Evolutionary conservation across 2,113 vertebrate species (phyloP), one percentile per base, ranked within the genome.

Genomic region (Spilogale gracilis): DNA sequence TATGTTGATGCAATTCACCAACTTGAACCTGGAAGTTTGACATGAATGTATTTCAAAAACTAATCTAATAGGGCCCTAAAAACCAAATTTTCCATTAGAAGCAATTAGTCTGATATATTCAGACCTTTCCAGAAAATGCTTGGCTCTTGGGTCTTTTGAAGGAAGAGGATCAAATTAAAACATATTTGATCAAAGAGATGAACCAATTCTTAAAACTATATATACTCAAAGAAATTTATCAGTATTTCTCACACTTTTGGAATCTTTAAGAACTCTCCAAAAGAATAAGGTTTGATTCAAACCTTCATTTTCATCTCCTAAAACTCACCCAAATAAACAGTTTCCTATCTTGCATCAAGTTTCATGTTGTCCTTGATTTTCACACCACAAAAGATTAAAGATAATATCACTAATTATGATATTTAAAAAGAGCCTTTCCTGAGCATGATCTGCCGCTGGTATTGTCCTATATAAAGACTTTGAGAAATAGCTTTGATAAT

Each of bases 401-500:
- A 99, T 99, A 99, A 99, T 98, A 95, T 97, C 95, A 97, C 96
- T 98, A 98, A 98, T 98, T 98, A 99, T 98, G 97, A 98, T 98
- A 97, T 97, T 97, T 96, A 84, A 96, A 98, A 98, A 98, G 97
- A 79, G 61, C 97, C 98, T 96, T 98, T 98, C 92, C 95, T 98
- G 98, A 98, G 98, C 98, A 98, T 97, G 97, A 98, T 94, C 97
- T 98, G 96, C 95, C 1, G 0, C 95, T 97, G 97, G 98, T 98
- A 99, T 99, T 99, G 98, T 99, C 69, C 96, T 97, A 88, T 89
- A 97, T 97, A 99, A 99, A 99, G 98, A 97, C 98, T 97, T 98
- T 97, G 98, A 97, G 98, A 99, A 99, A 99, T 98, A 98, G 98
- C 99, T 97, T 90, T 97, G 97, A 99, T 99, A 99, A 99, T 99